Base-by-base conservation (phyloP, 2,888 invertebrate species). In the Lepidochrysops patricia region DNA sequence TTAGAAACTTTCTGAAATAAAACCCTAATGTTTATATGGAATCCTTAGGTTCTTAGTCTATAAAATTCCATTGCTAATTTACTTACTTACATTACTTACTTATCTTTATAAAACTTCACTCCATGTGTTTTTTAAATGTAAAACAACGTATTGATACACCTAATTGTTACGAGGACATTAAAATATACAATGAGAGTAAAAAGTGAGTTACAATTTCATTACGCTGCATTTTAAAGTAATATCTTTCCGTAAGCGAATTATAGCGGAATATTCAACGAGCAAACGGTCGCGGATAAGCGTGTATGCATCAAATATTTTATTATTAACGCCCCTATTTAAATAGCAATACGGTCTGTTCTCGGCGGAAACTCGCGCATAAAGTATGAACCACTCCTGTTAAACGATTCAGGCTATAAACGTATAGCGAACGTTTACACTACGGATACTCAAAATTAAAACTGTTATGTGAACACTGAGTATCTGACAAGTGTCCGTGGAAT, bases 181-280 rank as follows among this genome's bases (percentile, higher is more conserved):
- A 58, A 62, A 48, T 15, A 58, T 43, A 60, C 61, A 63, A 57
- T 58, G 61, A 57, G 52, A 62, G 57, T 58, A 61, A 62, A 67
- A 63, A 66, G 64, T 54, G 57, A 65, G 64, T 64, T 63, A 69
- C 67, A 70, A 72, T 72, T 73, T 73, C 69, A 77, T 73, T 70
- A 69, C 67, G 65, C 60, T 68, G 68, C 70, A 72, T 73, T 74
- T 75, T 72, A 72, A 73, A 74, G 69, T 71, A 75, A 75, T 68
- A 66, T 71, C 69, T 68, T 68, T 66, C 70, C 66, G 72, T 74
- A 72, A 75, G 74, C 75, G 76, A 75, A 76, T 78, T 77, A 76
- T 76, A 74, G 74, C 72, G 77, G 77, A 76, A 80, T 80, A 75
- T 78, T 79, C 77, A 76, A 78, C 72, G 70, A 72, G 69, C 68